Base-by-base conservation (phyloP, 1,140 invertebrate species). In the Drosophila pectinifera region DNA sequence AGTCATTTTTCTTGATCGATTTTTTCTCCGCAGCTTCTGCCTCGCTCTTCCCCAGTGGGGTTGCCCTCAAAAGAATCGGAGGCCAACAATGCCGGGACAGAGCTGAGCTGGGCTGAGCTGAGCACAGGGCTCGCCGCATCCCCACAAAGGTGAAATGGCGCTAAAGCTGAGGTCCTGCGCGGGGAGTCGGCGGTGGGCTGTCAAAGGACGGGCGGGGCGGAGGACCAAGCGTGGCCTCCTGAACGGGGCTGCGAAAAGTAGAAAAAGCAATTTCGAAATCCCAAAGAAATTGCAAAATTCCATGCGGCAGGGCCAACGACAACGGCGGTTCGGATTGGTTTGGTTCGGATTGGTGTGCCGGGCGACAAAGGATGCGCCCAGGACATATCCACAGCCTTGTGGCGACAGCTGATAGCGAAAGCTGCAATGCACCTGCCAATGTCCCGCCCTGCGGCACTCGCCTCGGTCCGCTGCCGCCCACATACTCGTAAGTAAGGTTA, bases 231-330 rank as follows among this genome's bases (percentile, higher is more conserved):
- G 73, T 57, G 61, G 73, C 54, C 79, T 76, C 59, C 54, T 82
- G 45, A 45, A 72, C 54, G 34, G 67, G 56, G 62, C 64, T 64
- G 84, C 68, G 73, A 74, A 88, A 89, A 89, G 84, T 90, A 78
- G 85, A 90, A 89, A 88, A 89, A 89, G 84, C 84, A 89, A 89
- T 89, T 89, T 89, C 80, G 70, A 89, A 89, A 89, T 89, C 84
- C 84, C 84, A 89, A 89, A 89, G 84, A 89, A 89, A 89, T 89
- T 89, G 84, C 84, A 90, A 89, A 89, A 89, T 89, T 89, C 84
- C 84, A 89, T 89, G 84, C 73, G 84, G 72, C 63, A 49, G 82
- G 64, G 77, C 73, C 63, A 53, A 58, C 73, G 61, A 39, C 72
- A 38, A 41, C 53, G 74, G 43, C 57, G 62, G 59, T 62, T 74